Evolutionary conservation across 1,140 invertebrate genomes (phyloP), one percentile per base, ranked within the genome.

Genomic region (Brachionus plicatilis): DNA sequence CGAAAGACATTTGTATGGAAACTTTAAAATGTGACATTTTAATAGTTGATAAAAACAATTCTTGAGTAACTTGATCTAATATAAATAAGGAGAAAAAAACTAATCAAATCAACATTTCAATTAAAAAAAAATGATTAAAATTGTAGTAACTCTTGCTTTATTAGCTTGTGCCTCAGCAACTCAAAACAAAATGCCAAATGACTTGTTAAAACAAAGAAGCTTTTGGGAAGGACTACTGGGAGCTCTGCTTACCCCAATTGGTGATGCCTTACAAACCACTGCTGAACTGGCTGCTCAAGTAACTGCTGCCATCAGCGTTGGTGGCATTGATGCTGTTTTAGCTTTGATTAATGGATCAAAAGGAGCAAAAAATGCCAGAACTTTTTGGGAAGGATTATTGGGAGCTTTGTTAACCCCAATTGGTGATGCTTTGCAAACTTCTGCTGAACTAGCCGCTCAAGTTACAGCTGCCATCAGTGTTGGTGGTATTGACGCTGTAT

Each of bases 281-380:
- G 72, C 72, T 50, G 72, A 76, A 76, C 33, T 76, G 12, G 43
- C 43, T 29, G 72, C 72, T 14, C 72, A 76, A 76, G 20, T 76
- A 33, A 76, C 72, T 27, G 72, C 72, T 76, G 41, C 11, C 3
- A 20, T 76, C 27, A 47, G 43, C 11, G 27, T 76, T 27, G 43
- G 43, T 53, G 72, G 72, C n/a, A 9, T 76, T 5, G 43, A 47
- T 27, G 72, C 43, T 53, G 20, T 76, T 14, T 12, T 27, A 1
- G 45, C 45, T 24, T 76, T 76, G 14, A 50, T 76, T 14, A 60
- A 60, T 60, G 72, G 72, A 14, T 47, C 43, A 76, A 76, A 27
- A 76, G 33, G 45, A 27, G 43, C 12, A 27, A 47, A 76, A 11
- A 20, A 76, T 24, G 5, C n/a, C 43, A 27, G 20, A 29, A 37